These are phyloP conservation scores for Cyphomyrmex costatus DNA, from an alignment of 1,140 invertebrate species.

Conservation along the genomic window DNA sequence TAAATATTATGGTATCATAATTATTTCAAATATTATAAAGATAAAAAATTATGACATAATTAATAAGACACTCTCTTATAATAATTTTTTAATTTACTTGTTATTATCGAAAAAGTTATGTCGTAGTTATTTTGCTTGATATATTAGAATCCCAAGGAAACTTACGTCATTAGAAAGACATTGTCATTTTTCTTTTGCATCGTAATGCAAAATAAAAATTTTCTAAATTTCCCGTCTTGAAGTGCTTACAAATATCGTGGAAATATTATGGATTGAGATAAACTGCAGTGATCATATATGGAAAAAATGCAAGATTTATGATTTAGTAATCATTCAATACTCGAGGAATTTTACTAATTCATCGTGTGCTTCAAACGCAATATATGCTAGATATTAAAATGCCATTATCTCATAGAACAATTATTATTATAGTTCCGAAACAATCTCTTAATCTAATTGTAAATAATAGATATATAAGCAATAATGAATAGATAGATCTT, in stretches of 20 bases:
- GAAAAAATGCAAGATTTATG: constrained; percentile 35
- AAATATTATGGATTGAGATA: constrained; percentile 18
- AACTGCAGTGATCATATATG: not conserved
- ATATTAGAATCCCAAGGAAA: not conserved
- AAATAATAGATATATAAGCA: not conserved
- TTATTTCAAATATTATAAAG: not conserved
- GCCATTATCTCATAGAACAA: not conserved
- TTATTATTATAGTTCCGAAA: constrained; percentile 32
- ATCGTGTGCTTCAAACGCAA: constrained; percentile 23
- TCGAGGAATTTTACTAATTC: constrained; percentile 42
- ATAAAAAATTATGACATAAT: not conserved
- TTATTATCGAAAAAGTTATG: not conserved
- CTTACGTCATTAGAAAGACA: not conserved
- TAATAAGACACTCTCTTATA: not conserved
- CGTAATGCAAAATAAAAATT: not conserved
- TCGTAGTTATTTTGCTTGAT: not conserved
- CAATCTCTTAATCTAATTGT: constrained; percentile 3
- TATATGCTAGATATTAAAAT: constrained; percentile 24
- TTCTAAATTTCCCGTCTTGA: not conserved
- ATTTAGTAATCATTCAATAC: constrained; percentile 39
- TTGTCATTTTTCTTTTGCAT: not conserved
- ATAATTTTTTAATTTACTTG: not conserved
- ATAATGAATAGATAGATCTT: constrained; percentile 9
- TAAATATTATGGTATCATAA: not conserved
- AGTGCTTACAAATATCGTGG: not conserved